phyloP scores from a whole-genome alignment of 2,797 vertebrate genomes.

The Emys orbicularis region DNA sequence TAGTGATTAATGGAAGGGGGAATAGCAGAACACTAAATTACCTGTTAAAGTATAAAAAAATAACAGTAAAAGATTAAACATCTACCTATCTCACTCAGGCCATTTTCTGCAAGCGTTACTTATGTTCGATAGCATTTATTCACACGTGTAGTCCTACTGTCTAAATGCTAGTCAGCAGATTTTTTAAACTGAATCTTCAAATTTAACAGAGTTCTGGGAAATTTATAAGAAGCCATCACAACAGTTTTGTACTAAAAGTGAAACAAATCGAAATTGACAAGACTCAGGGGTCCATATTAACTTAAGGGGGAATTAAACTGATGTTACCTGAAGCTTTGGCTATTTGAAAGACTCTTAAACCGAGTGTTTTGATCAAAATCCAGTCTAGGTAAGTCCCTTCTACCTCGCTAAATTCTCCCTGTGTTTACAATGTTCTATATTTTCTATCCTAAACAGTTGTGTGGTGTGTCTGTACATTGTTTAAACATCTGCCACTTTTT shows the following conservation, averaged over 20 bases:
- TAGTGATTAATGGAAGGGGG: background rate
- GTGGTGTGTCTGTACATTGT: background rate
- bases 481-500: background rate
- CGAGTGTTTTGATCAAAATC: background rate
- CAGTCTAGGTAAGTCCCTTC: background rate
- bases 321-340: background rate
- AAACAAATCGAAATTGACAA: background rate
- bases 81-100: background rate
- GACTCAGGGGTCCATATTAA: background rate
- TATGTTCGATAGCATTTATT: background rate
- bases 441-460: background rate
- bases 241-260: background rate
- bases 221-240: background rate
- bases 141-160: background rate
- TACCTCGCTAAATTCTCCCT: background rate
- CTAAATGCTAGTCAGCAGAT: background rate
- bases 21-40: slow-evolving; percentile 8
- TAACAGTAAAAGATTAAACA: background rate
- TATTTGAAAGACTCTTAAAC: background rate
- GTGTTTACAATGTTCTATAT: background rate
- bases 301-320: background rate
- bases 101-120: background rate
- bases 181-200: background rate
- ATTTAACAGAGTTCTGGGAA: background rate
- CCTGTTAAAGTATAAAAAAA: background rate